Evolutionary conservation across 2,797 vertebrate species (phyloP), one percentile per base, ranked within the genome.

Genomic region (Alca torda): DNA sequence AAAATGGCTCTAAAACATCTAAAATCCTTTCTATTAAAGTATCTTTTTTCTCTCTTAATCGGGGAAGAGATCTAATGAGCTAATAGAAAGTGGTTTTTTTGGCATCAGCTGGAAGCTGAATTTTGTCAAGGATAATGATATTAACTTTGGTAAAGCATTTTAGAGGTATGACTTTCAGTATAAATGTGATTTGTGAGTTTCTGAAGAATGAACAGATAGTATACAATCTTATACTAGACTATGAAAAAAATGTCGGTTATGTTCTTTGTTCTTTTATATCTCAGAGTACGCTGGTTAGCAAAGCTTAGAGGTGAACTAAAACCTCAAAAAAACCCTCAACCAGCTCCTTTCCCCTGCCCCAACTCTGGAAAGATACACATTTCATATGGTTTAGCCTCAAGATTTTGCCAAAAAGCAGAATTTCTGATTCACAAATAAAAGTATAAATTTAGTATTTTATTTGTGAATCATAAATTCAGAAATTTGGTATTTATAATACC

Each of bases 331-430:
- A 9, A 3, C 9, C 33, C 6, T 77, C 10, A 69, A 6, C 26
- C 28, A 53, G 23, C 46, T 60, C 28, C 21, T 17, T 20, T 12
- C 39, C 24, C 14, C 6, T 74, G 20, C 21, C 16, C 13, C 30
- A 59, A 0, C 4, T 16, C n/a, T 43, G 28, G 37, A 45, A 77
- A 24, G 3, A 5, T 33, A 3, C 50, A 31, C 4, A 11, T 88
- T 74, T 79, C n/a, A 26, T 80, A 16, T 31, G 11, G 8, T 16
- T 72, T 17, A 5, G 9, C 24, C 16, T 89, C 35, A 39, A 46
- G 18, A 35, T 78, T 35, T 39, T 11, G 4, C 7, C 30, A 88
- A 90, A 87, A 24, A 10, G 1, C 54, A 74, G 37, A 81, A 75
- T 51, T 75, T 87, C 10, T 13, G 26, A 24, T 39, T 75, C 48